These are phyloP conservation scores for Gouania willdenowi DNA, from an alignment of 2,797 vertebrate species.

Conservation along the genomic window DNA sequence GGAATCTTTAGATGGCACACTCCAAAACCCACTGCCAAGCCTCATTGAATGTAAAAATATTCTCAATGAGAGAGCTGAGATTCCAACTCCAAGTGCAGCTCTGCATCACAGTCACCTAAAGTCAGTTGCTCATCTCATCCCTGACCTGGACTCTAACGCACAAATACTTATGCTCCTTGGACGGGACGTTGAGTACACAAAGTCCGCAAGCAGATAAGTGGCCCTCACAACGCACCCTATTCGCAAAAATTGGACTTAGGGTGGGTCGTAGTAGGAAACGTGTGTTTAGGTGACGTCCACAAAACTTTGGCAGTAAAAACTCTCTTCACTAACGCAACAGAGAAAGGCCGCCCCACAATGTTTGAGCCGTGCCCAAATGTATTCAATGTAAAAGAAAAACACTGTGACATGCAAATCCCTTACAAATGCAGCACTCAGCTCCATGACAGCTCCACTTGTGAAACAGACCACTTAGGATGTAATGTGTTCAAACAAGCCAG, in stretches of 20 bases:
- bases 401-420: background rate
- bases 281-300: conserved; percentile 4
- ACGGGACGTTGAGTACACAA: conserved; percentile 30
- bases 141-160: conserved; percentile 9
- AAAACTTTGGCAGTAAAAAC: conserved; percentile 3
- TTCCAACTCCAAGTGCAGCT: conserved; percentile 17
- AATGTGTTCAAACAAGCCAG: background rate
- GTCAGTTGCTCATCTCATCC: conserved; percentile 9
- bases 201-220: conserved; percentile 16
- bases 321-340: conserved; percentile 4
- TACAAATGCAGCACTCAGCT: background rate
- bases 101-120: conserved; percentile 12
- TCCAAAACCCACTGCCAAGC: too few relatives aligned
- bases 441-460: rapidly evolving
- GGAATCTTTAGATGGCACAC: too few relatives aligned
- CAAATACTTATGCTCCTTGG: conserved; percentile 24
- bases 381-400: conserved; percentile 1
- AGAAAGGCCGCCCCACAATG: conserved; percentile 6
- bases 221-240: too few relatives aligned
- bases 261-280: conserved; percentile 16
- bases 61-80: conserved; percentile 18
- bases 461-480: background rate
- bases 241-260: too few relatives aligned
- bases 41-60: conserved; percentile 12
- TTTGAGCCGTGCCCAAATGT: conserved; percentile 4